Evolutionary conservation across 2,797 vertebrate species (phyloP), one percentile per base, ranked within the genome.

Genomic region (Tenualosa ilisha): DNA sequence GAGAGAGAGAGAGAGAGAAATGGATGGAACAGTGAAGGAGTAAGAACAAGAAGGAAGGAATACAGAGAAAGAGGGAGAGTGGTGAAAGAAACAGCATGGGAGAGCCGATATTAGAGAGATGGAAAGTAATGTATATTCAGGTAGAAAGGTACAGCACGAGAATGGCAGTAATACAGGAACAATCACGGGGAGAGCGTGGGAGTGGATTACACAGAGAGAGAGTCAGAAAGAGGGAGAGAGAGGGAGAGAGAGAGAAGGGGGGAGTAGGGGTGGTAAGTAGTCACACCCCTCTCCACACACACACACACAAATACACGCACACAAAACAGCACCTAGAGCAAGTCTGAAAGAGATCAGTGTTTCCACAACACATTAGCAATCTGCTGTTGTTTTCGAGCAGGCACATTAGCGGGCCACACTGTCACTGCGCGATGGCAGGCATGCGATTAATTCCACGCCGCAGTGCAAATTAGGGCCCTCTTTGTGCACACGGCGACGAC

Each of bases 401-500:
- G 85, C 86, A 72, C 89, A 89, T 88, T 89, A 90, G 79, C 85
- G 61, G 82, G 61, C 85, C 46, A 84, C 86, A 50, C 75, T 86
- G 85, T 85, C 85, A 86, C 17, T 43, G 89, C 72, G 72, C 84
- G 84, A 87, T 85, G 82, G 86, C 89, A 85, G 82, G 83, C 86
- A 90, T 86, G 86, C 88, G 88, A 90, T 90, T 90, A 90, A 89
- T 88, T 90, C 84, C 82, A 85, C 86, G 84, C 86, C 83, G 51
- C 72, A 83, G 85, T 86, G 87, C 88, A 89, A 90, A 91, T 88
- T 87, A 89, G 81, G 49, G 82, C 50, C 83, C 17, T 46, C 87
- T 83, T 11, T 56, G 83, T 83, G 84, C 81, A 65, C 51, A 12
- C 54, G 15, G 31, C n/a, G 85, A 84, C 81, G 65, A 84, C 83